These are phyloP conservation scores for Parapristionchus giblindavisi DNA, from an alignment of 2,888 invertebrate genomes.

Conservation along the genomic window DNA sequence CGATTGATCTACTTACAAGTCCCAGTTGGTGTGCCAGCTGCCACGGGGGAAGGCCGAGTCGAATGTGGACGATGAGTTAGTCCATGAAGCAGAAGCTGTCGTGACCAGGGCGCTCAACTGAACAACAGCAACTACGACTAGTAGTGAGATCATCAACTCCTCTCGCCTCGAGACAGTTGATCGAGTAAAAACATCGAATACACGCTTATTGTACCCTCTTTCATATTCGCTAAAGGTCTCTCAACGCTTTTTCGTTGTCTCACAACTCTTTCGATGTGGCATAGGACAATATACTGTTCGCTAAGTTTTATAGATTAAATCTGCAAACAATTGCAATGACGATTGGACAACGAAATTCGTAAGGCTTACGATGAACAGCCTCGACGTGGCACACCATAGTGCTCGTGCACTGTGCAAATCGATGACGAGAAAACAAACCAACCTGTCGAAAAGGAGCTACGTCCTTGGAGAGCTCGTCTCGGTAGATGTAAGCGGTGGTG, in stretches of 20 bases:
- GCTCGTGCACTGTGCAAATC: not conserved
- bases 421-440: not conserved
- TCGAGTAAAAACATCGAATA: too few species aligned
- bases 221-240: too few species aligned
- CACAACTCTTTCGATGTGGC: not conserved
- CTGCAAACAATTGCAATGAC: too few species aligned
- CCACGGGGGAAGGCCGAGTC: conserved; percentile 53
- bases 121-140: not conserved
- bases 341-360: too few species aligned
- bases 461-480: conserved; percentile 14
- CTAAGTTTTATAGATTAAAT: too few species aligned
- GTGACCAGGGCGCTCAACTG: conserved; percentile 19
- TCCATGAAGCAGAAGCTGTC: conserved; percentile 11
- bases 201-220: too few species aligned
- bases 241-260: not conserved
- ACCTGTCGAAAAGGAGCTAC: conserved; percentile 19
- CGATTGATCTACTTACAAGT: conserved; percentile 50
- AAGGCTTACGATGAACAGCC: too few species aligned
- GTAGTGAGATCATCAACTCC: too few species aligned
- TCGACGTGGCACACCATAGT: too few species aligned
- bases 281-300: not conserved
- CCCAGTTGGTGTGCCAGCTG: conserved; percentile 66
- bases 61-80: conserved; percentile 40
- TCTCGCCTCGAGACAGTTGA: too few species aligned
- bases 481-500: not conserved